phyloP scores from a whole-genome alignment of 2,113 vertebrate genomes.

The Hippocampus guttulatus region DNA sequence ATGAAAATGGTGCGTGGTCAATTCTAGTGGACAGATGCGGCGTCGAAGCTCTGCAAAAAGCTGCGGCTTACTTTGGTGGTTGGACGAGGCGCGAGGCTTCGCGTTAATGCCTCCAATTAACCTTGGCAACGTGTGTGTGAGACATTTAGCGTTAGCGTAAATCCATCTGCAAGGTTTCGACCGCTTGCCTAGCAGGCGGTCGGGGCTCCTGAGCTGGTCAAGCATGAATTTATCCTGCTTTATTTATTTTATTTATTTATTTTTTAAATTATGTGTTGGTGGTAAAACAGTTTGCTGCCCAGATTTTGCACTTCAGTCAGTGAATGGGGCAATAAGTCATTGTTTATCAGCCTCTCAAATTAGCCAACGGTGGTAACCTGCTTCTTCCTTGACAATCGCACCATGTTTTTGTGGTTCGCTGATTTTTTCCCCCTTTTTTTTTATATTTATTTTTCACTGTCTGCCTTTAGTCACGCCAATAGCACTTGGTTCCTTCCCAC shows the following conservation, averaged over 20 bases:
- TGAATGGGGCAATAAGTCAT: too few relatives aligned
- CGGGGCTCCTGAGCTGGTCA: conserved; percentile 17
- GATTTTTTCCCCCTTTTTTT: too few relatives aligned
- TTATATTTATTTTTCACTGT: too few relatives aligned
- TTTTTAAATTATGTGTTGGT: not conserved
- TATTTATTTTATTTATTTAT: not conserved
- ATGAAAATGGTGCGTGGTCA: too few relatives aligned
- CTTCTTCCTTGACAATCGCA: too few relatives aligned
- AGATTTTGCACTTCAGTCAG: too few relatives aligned
- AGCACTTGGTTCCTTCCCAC: too few relatives aligned
- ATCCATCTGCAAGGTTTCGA: conserved; percentile 22
- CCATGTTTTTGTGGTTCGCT: too few relatives aligned
- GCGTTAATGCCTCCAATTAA: conserved; percentile 40
- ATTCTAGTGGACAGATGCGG: not conserved
- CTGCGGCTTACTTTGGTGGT: conserved; percentile 29
- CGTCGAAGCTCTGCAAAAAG: not conserved
- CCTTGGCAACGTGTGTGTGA: not conserved
- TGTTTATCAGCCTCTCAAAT: not conserved
- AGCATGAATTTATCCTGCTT: not conserved
- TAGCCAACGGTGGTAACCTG: too few relatives aligned
- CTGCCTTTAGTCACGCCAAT: too few relatives aligned
- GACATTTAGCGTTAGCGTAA: conserved; percentile 28
- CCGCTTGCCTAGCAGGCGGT: conserved; percentile 31
- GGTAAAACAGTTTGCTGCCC: not conserved
- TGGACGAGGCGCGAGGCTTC: conserved; percentile 21